Percentiles rank a stretch among this genome's conserved stretches.
phyloP scores from a whole-genome alignment of 1,140 invertebrate species.

The Zophobas atratus region DNA sequence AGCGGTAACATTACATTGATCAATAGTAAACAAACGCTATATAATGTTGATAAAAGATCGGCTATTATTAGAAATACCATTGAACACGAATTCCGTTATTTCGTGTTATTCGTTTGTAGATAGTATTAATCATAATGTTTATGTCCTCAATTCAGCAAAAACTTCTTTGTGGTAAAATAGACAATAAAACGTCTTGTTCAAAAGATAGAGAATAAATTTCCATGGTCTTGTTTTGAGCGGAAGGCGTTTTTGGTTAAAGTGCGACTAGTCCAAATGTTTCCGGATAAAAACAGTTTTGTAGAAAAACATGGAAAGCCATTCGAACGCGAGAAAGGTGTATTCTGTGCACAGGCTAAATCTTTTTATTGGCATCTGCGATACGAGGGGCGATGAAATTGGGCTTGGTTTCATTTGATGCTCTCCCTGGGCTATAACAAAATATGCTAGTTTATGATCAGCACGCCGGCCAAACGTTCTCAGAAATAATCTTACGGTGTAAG shows the following conservation, averaged over 20 bases:
- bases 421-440: constrained; percentile 47
- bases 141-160: background rate
- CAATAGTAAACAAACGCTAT: too few relatives aligned
- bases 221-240: constrained; percentile 13
- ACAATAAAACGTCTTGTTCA: constrained; percentile 31
- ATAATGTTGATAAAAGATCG: background rate
- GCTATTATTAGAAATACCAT: too few relatives aligned
- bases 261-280: constrained; percentile 35
- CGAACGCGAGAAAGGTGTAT: constrained; percentile 27
- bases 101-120: background rate
- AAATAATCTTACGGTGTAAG: constrained; percentile 35
- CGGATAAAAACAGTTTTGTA: constrained; percentile 38
- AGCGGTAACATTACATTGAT: too few relatives aligned
- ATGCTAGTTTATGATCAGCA: constrained; percentile 49
- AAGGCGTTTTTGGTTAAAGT: constrained; percentile 14
- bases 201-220: constrained; percentile 18
- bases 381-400: constrained; percentile 44
- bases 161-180: constrained; percentile 4
- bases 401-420: constrained; percentile 43
- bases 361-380: constrained; percentile 45
- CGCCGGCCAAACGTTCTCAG: constrained; percentile 36
- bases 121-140: constrained; percentile 22
- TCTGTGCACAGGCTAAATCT: constrained; percentile 33
- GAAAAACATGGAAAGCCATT: constrained; percentile 31
- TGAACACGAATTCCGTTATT: background rate